phyloP scores from a whole-genome alignment of 2,797 vertebrate species.

The Danio albolineatus region DNA sequence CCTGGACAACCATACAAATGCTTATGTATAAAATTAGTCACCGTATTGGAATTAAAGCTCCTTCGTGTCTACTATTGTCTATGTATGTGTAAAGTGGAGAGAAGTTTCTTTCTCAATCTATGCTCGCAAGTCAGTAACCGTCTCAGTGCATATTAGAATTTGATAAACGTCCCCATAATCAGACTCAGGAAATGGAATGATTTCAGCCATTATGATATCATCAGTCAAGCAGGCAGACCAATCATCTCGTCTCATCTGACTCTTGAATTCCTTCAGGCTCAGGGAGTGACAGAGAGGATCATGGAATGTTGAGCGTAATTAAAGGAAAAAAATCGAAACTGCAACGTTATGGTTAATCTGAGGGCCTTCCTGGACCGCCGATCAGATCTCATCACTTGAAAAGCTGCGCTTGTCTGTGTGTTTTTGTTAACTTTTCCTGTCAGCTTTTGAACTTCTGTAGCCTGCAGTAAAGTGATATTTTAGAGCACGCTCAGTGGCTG shows the following conservation, averaged over 20 bases:
- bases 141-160: conserved; percentile 25
- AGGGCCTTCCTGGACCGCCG: neutral
- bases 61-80: neutral
- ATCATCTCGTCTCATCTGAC: conserved; percentile 34
- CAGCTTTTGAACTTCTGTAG: conserved; percentile 17
- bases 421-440: conserved; percentile 22
- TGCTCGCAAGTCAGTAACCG: conserved; percentile 8
- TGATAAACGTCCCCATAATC: conserved; percentile 40
- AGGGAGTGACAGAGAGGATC: conserved; percentile 17
- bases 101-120: conserved; percentile 16
- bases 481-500: conserved; percentile 1
- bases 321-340: conserved; percentile 28
- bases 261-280: conserved; percentile 36
- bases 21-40: neutral
- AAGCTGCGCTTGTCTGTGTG: conserved; percentile 12
- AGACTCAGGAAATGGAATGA: conserved; percentile 41
- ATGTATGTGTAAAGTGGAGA: conserved; percentile 4
- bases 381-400: conserved; percentile 26
- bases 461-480: conserved; percentile 26
- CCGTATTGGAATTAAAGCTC: neutral
- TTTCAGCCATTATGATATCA: conserved; percentile 43
- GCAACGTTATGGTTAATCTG: conserved; percentile 22
- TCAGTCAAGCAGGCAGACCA: conserved; percentile 41
- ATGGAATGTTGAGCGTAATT: conserved; percentile 36
- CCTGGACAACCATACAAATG: no score